Conservation (phyloP, 2,888 invertebrate genomes). For the Incurvaria masculella region DNA sequence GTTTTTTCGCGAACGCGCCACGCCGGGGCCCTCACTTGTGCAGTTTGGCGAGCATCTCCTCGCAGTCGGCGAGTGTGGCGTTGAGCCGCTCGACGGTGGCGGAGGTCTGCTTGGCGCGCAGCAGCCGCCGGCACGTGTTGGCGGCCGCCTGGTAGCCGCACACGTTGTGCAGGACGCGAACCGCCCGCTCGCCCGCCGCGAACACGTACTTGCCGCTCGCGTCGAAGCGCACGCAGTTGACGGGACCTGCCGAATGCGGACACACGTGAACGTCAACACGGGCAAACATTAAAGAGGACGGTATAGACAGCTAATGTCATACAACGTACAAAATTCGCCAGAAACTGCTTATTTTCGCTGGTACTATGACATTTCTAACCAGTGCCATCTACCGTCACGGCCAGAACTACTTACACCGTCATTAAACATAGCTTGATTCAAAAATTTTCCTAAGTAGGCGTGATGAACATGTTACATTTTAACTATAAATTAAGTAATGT, state of each 20-base stretch:
- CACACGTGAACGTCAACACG: no score
- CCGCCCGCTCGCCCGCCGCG: slow-evolving; percentile 70
- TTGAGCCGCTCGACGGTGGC: slow-evolving; percentile 76
- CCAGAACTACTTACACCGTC: no score
- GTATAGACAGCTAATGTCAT: no score
- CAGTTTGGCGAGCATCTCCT: slow-evolving; percentile 37
- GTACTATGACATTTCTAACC: no score
- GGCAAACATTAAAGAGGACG: no score
- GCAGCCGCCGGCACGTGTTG: slow-evolving; percentile 35
- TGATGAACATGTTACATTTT: no score
- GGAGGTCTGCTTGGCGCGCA: slow-evolving; percentile 60
- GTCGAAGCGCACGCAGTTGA: slow-evolving; percentile 71
- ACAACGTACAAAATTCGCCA: no score
- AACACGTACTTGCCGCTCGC: slow-evolving; percentile 70
- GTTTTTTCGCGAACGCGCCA: background rate
- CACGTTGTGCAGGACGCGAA: slow-evolving; percentile 75
- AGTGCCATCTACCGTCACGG: no score
- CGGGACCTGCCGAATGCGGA: slow-evolving; percentile 65
- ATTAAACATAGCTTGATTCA: no score
- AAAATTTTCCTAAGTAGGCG: no score
- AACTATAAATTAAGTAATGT: no score
- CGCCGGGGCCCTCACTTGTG: slow-evolving; percentile 25
- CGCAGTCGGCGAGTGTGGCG: slow-evolving; percentile 62
- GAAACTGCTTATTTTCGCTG: no score
- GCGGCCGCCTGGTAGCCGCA: slow-evolving; percentile 44